A percentile compares a stretch with the other conserved stretches of the same genome.
phyloP scores from a whole-genome alignment of 2,888 invertebrate genomes.

The Metallyticus violacea region DNA sequence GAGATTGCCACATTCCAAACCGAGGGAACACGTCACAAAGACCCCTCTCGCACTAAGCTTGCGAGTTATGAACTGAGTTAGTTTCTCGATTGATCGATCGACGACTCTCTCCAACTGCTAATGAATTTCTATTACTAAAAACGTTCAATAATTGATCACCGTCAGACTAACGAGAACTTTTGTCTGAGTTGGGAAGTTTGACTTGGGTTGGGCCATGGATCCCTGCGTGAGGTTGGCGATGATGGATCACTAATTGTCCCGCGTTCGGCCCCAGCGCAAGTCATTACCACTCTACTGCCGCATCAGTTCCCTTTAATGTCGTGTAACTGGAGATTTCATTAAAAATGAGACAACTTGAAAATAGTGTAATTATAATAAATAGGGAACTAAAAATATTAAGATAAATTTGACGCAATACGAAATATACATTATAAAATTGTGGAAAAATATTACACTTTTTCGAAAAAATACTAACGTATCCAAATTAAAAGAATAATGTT shows the following conservation, averaged over 20 bases:
- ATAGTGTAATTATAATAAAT: no score
- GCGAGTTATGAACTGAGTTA: background rate
- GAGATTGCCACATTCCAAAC: no score
- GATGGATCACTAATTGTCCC: background rate
- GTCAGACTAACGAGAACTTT: conserved; percentile 5
- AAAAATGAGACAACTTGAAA: no score
- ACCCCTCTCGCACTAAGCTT: background rate
- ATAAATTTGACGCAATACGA: no score
- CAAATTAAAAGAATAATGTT: no score
- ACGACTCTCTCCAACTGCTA: conserved; percentile 16
- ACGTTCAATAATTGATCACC: conserved; percentile 12
- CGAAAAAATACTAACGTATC: no score
- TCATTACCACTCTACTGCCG: no score
- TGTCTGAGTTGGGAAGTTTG: background rate
- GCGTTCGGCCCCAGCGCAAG: background rate
- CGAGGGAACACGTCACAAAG: background rate
- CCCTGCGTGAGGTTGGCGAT: background rate
- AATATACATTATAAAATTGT: no score
- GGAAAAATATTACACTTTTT: no score
- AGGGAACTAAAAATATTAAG: no score
- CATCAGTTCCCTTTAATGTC: no score
- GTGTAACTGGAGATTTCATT: no score
- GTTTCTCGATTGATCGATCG: conserved; percentile 16
- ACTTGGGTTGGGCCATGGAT: background rate
- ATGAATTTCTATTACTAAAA: conserved; percentile 21